phyloP scores from a whole-genome alignment of 2,888 invertebrate genomes.

The Tetropium fuscum region DNA sequence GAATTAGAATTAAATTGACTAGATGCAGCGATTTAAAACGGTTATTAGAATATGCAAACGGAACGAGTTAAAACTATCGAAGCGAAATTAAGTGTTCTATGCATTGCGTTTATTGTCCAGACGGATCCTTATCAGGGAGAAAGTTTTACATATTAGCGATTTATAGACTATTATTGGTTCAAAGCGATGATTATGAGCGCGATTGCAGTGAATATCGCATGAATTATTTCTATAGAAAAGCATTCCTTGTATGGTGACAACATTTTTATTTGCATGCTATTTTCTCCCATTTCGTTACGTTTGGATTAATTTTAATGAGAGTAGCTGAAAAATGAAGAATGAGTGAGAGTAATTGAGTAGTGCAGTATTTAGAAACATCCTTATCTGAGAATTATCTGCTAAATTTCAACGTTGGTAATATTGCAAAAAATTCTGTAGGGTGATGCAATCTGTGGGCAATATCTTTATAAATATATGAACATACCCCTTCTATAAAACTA shows the following conservation, averaged over 20 bases:
- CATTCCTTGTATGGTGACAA: conserved; percentile 39
- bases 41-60: conserved; percentile 38
- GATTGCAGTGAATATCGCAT: conserved; percentile 48
- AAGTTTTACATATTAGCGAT: conserved; percentile 61
- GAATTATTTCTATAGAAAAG: conserved; percentile 46
- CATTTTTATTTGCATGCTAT: conserved; percentile 27
- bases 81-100: conserved; percentile 53
- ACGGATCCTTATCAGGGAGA: conserved; percentile 54
- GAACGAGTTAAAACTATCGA: conserved; percentile 33
- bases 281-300: conserved; percentile 21
- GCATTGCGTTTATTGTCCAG: conserved; percentile 49
- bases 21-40: conserved; percentile 38
- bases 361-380: too few relatives aligned
- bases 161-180: conserved; percentile 59
- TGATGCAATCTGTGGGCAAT: too few relatives aligned
- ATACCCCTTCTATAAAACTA: too few relatives aligned
- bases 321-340: too few relatives aligned
- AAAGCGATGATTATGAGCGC: conserved; percentile 51
- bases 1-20: conserved; percentile 48
- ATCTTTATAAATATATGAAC: too few relatives aligned
- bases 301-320: conserved; percentile 22
- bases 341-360: too few relatives aligned
- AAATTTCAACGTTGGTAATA: too few relatives aligned
- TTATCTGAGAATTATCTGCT: too few relatives aligned
- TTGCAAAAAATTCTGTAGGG: too few relatives aligned